Evolutionary conservation across 1,140 invertebrate genomes (phyloP), one percentile per base, ranked within the genome.

Genomic region (Trypoxylus dichotomus): DNA sequence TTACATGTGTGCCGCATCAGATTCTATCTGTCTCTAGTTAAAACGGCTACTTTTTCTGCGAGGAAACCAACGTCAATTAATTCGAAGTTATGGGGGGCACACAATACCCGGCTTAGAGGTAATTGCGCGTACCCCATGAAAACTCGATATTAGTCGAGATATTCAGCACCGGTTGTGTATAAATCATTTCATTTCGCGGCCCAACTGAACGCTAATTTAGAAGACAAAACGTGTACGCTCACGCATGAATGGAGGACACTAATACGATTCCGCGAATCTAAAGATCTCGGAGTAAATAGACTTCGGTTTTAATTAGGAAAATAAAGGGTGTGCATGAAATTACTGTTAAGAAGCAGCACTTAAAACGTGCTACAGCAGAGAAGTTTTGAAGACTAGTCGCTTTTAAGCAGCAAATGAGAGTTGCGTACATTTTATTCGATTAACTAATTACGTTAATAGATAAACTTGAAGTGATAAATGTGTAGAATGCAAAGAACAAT

Each of bases 31-130:
- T 77, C 77, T 80, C 78, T 29, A 68, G 77, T 78, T 75, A 78
- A 77, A 80, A 76, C 76, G 79, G 37, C 77, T 74, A 80, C 77
- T 80, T 80, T 80, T 79, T 73, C 75, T 54, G 76, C 75, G 58
- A 73, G 58, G 74, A 78, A 68, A 68, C 60, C 79, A 78, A 80
- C 75, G 79, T 80, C 79, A 80, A 80, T 80, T 80, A 80, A 80
- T 80, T 80, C 77, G 75, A 78, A 80, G 79, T 80, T 80, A 80
- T 80, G 60, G 79, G 79, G 41, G 72, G 72, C 72, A 74, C 72
- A 74, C 72, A 74, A 74, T 74, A 43, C 72, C 41, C 72, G 29
- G 41, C 72, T 74, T 74, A 74, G 60, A 37, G 72, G 41, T 74
- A 74, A 74, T 74, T 74, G 72, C 72, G 10, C 15, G 72, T 32